Base-by-base conservation (phyloP, 2,113 vertebrate genomes). In the Saccopteryx bilineata region DNA sequence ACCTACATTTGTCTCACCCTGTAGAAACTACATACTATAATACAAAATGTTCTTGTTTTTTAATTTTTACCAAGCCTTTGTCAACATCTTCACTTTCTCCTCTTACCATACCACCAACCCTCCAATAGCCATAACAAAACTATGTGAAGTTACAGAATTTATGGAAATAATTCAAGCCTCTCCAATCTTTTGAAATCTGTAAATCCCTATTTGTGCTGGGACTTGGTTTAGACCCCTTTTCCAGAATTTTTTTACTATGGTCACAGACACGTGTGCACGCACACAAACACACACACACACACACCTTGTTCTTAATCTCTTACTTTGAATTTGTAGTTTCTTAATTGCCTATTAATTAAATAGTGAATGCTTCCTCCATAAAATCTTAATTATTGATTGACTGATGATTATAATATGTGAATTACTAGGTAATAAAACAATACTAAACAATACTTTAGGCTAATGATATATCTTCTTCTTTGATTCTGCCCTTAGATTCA, bases 391-490 rank as follows among this genome's bases (percentile, higher is more conserved):
- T 71, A 87, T 80, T 91, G 19, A 23, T 31, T 89, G 52, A 52
- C 28, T n/a, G n/a, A 86, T 63, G 46, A 66, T 2, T 84, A 50
- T 63, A 54, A 78, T 52, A 69, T 90, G 7, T 94, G 54, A 86
- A 72, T 86, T 71, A 56, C n/a, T n/a, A n/a, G n/a, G n/a, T n/a
- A n/a, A n/a, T n/a, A n/a, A n/a, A n/a, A n/a, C n/a, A n/a, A n/a
- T n/a, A n/a, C n/a, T n/a, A n/a, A n/a, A n/a, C n/a, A n/a, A n/a
- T n/a, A n/a, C n/a, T 48, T 91, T 80, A 79, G 19, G 48, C 26
- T 95, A 85, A 87, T 5, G 9, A 89, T 63, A 82, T 26, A 74
- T 81, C 28, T 81, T 80, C 14, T 94, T 91, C n/a, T n/a, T n/a
- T 91, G 28, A 65, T 24, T 87, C 21, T 95, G 60, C 39, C 31